Conservation (phyloP, 2,113 vertebrate species). For the Monopterus albus region DNA sequence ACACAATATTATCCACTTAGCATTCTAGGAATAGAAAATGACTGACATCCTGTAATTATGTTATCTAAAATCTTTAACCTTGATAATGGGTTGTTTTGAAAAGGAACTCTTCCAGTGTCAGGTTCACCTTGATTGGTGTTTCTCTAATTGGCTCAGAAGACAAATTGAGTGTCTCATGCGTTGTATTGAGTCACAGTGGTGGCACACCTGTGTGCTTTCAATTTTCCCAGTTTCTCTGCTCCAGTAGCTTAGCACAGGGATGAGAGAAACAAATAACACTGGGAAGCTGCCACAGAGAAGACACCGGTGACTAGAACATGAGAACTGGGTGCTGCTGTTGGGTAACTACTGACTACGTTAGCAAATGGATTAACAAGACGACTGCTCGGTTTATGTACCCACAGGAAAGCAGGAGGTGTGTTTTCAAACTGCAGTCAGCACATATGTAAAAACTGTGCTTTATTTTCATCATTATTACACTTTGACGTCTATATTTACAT, state of each 20-base stretch:
- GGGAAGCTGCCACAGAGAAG: conserved; percentile 47
- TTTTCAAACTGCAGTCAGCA: not conserved
- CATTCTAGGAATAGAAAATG: too few species aligned
- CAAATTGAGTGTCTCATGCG: conserved; percentile 21
- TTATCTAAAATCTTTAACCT: not conserved
- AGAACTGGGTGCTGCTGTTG: conserved; percentile 60
- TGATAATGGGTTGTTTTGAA: conserved; percentile 22
- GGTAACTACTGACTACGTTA: conserved; percentile 55
- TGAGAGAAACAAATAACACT: conserved; percentile 46
- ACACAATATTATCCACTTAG: too few species aligned
- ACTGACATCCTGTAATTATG: not conserved
- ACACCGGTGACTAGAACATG: conserved; percentile 42
- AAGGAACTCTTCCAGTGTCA: too few species aligned
- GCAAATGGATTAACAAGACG: conserved; percentile 44
- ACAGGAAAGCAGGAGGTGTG: not conserved
- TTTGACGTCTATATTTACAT: too few species aligned
- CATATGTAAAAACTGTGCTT: not conserved
- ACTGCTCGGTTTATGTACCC: not conserved
- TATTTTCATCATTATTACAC: too few species aligned
- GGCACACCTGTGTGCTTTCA: conserved; percentile 45
- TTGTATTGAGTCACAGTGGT: conserved; percentile 35
- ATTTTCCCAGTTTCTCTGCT: conserved; percentile 37
- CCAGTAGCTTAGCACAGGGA: conserved; percentile 23
- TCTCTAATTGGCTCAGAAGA: conserved; percentile 38
- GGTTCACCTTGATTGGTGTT: conserved; percentile 43